Conservation (phyloP, 2,113 vertebrate genomes). For the Rhineura floridana region DNA sequence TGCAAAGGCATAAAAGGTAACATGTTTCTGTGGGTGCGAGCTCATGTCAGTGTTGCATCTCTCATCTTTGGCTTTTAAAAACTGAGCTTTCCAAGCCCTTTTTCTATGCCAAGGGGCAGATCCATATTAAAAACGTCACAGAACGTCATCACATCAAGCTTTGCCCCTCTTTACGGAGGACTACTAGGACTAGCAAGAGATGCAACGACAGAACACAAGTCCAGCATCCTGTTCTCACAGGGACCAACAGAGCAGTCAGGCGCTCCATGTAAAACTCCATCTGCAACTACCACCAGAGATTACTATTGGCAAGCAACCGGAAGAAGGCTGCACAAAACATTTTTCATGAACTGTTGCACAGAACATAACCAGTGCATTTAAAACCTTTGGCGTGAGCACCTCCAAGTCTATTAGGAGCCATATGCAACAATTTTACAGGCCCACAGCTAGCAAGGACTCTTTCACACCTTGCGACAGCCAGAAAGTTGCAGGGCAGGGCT, state of each 20-base stretch:
- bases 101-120: neutral
- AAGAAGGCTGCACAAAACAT: constrained; percentile 44
- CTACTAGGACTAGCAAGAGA: constrained; percentile 16
- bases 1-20: neutral
- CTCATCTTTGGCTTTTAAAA: too few species aligned
- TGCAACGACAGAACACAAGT: too few species aligned
- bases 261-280: constrained; percentile 32
- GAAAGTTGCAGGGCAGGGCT: constrained; percentile 46
- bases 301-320: constrained; percentile 28
- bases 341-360: constrained; percentile 26
- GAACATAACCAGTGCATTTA: constrained; percentile 21
- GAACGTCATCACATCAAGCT: neutral
- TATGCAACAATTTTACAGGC: constrained; percentile 54
- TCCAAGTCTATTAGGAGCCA: constrained; percentile 48
- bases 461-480: constrained; percentile 37
- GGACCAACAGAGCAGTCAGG: too few species aligned
- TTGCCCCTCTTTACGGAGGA: neutral
- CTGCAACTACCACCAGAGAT: constrained; percentile 17
- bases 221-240: too few species aligned
- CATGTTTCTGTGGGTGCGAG: too few species aligned
- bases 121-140: neutral
- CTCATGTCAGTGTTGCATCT: neutral
- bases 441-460: constrained; percentile 39
- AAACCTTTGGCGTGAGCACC: constrained; percentile 43
- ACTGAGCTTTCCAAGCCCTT: neutral